Base-by-base conservation (phyloP, 2,113 vertebrate genomes). In the Pteronura brasiliensis region DNA sequence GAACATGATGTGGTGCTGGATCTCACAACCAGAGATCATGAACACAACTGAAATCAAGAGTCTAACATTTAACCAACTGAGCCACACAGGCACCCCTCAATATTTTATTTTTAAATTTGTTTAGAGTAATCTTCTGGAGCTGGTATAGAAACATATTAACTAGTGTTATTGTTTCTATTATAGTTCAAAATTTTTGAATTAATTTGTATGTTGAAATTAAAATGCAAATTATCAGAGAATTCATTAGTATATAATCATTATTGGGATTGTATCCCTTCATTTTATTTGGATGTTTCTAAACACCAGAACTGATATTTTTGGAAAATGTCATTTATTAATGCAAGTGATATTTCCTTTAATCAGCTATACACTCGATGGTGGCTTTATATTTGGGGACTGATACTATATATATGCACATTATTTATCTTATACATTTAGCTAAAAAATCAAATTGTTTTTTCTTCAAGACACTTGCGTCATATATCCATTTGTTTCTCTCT, bases 381-480 rank as follows among this genome's bases (percentile, higher is more conserved):
- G 3, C 39, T 29, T 95, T 6, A 13, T 25, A 81, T 81, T 71
- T 39, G 42, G 3, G 0, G 55, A 21, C 57, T 91, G 36, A 82
- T 57, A 31, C 34, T 9, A 47, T 0, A 74, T 0, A 61, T 47
- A 21, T 44, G 4, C 31, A 79, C 52, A 52, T 42, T 9, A 69
- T 0, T 72, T 79, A 52, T 77, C 34, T 47, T 9, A 69, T 0
- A 69, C 0, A 52, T 39, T 21, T 44, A 3, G 4, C 13, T 61
- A 96, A 18, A 44, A 29, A 79, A 49, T 88, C 31, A 84, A 71
- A 88, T 49, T 74, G 44, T n/a, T 2, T 88, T 97, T 97, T 59
- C 36, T 84, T 27, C 36, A 82, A 5, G 23, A 63, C 4, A 85
- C 11, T 88, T 34, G 34, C 6, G 7, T 94, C 93, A 44, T 6